Percentiles rank a stretch among this genome's conserved stretches.
Conservation (phyloP, 2,797 vertebrate species). For the Enteromius afrohamiltoni region DNA sequence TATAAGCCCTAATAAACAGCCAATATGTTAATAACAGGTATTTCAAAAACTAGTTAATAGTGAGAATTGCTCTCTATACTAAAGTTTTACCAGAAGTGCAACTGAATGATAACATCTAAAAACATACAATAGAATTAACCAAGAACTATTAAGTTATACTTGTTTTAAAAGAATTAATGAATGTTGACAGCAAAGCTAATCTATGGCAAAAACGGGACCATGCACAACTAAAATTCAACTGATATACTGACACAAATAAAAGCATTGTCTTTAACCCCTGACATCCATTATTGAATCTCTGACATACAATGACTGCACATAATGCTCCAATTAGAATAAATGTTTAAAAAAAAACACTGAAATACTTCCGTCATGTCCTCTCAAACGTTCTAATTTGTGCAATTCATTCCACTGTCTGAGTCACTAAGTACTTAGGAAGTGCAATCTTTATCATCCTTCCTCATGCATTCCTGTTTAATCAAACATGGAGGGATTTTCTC, state of each 20-base stretch:
- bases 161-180: not conserved
- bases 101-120: not conserved
- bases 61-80: not conserved
- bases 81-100: not conserved
- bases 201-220: not conserved
- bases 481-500: slow-evolving; percentile 31
- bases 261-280: not conserved
- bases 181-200: not conserved
- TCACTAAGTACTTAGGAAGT: not conserved
- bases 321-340: not conserved
- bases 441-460: slow-evolving; percentile 3
- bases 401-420: not conserved
- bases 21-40: not conserved
- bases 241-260: not conserved
- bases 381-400: not conserved
- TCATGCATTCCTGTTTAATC: slow-evolving; percentile 5
- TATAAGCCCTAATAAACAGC: not conserved
- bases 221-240: not conserved
- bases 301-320: not conserved
- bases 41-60: not conserved
- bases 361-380: not conserved
- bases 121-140: not conserved
- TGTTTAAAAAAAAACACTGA: not conserved
- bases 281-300: not conserved
- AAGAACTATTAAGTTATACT: not conserved